Evolutionary conservation across 2,888 invertebrate species (phyloP).

Genomic region (Drosophila leonis): DNA sequence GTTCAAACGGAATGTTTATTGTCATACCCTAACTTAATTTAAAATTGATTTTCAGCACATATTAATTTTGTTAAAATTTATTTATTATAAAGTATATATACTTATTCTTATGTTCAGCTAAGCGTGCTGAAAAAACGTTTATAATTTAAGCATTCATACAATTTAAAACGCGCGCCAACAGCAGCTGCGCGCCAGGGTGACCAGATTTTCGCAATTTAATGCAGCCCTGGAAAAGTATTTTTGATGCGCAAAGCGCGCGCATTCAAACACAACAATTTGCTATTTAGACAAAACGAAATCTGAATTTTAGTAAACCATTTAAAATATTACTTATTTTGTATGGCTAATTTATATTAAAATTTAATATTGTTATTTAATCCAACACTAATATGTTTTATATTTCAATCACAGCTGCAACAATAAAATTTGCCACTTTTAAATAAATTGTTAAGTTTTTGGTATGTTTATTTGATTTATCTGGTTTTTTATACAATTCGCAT

Average conservation of each 20-base stretch:
- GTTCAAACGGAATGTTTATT: not conserved
- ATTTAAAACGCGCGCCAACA: constrained; percentile 25
- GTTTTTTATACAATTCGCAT: constrained; percentile 55
- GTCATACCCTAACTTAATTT: no score
- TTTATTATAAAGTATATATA: not conserved
- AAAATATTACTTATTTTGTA: not conserved
- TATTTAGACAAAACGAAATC: not conserved
- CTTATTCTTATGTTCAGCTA: not conserved
- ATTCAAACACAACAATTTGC: not conserved
- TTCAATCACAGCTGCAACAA: not conserved
- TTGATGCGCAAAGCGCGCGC: not conserved
- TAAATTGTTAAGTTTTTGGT: constrained; percentile 20
- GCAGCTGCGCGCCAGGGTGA: constrained; percentile 24
- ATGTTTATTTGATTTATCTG: constrained; percentile 58
- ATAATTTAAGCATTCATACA: not conserved
- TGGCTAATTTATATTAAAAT: not conserved
- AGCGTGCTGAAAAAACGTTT: not conserved
- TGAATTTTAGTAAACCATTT: not conserved
- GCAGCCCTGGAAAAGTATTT: constrained; percentile 22
- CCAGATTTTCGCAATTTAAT: not conserved
- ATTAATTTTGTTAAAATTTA: constrained; percentile 25
- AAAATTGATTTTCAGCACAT: no score
- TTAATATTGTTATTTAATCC: no score
- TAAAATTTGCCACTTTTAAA: not conserved
- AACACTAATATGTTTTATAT: no score